Base-by-base conservation (phyloP, 2,797 vertebrate genomes). In the Cirrhinus mrigala region DNA sequence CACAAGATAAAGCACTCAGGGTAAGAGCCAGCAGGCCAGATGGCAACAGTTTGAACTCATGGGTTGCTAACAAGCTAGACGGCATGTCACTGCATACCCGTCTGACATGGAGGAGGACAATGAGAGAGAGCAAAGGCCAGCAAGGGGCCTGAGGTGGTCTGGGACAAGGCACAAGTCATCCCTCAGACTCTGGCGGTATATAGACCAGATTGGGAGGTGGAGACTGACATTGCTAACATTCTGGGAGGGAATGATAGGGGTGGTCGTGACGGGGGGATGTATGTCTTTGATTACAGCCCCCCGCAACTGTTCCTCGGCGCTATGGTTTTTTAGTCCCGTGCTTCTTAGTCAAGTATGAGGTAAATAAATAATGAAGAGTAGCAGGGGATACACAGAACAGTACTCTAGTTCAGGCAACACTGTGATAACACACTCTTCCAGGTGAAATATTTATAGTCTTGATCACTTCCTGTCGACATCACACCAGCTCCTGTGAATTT, bases 371-470 rank as follows among this genome's bases (percentile, higher is more conserved):
- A 95, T 94, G 92, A 91, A 85, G 81, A 87, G 89, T 89, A 88
- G 91, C 90, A 89, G 93, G 89, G 91, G 91, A 88, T 84, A 86
- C 86, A 86, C 85, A 84, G 90, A 93, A 81, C 89, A 86, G 87
- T 87, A 87, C 91, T 87, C 60, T 90, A 91, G 92, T 92, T 92
- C 91, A 89, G 91, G 88, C 85, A 91, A 86, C 87, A 91, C 90
- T 92, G 66, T 75, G 86, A 88, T 85, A 92, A 84, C 80, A 92
- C 81, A 89, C 90, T 89, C 85, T 24, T 20, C 50, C 79, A 87
- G 86, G 86, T 95, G 86, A 95, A 95, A 94, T 95, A 95, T 95
- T 94, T 92, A 95, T 93, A 90, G 90, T 87, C 74, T 86, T 92
- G 89, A 93, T 93, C 90, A 91, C 89, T 92, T 90, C 88, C 80